These are phyloP conservation scores for Endotricha flammealis DNA, from an alignment of 2,888 invertebrate species.

Conservation along the genomic window DNA sequence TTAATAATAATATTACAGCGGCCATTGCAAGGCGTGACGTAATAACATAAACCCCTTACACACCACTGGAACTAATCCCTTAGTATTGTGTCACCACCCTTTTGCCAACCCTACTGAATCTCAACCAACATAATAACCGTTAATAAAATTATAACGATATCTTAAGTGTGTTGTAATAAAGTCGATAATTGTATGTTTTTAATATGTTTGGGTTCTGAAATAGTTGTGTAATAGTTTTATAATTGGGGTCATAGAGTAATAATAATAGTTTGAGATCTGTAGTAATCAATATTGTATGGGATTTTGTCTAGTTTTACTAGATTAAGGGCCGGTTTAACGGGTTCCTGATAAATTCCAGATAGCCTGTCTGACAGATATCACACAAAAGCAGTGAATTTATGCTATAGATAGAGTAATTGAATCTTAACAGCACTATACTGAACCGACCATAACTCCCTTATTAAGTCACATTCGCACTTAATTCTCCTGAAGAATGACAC, in stretches of 20 bases:
- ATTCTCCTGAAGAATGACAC: too few relatives aligned
- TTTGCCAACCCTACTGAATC: slow-evolving; percentile 39
- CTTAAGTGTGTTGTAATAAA: slow-evolving; percentile 21
- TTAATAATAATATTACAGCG: slow-evolving; percentile 35
- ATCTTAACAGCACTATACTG: too few relatives aligned
- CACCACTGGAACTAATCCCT: slow-evolving; percentile 52
- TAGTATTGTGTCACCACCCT: slow-evolving; percentile 58
- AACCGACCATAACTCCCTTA: too few relatives aligned
- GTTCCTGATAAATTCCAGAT: too few relatives aligned
- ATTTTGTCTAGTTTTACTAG: too few relatives aligned
- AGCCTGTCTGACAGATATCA: too few relatives aligned
- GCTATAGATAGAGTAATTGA: too few relatives aligned
- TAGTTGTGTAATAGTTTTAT: slow-evolving; percentile 29
- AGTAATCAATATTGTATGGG: not conserved
- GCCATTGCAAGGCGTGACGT: slow-evolving; percentile 61
- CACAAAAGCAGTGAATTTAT: too few relatives aligned
- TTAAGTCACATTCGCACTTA: too few relatives aligned
- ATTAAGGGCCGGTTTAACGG: too few relatives aligned
- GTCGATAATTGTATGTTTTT: slow-evolving; percentile 22
- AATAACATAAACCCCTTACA: slow-evolving; percentile 64
- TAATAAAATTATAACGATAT: not conserved
- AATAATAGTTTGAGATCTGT: slow-evolving; percentile 16
- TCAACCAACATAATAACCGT: slow-evolving; percentile 14
- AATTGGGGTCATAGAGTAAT: slow-evolving; percentile 32
- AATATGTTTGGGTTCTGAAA: slow-evolving; percentile 25